phyloP scores from a whole-genome alignment of 2,888 invertebrate genomes.

The Leptothorax acervorum region DNA sequence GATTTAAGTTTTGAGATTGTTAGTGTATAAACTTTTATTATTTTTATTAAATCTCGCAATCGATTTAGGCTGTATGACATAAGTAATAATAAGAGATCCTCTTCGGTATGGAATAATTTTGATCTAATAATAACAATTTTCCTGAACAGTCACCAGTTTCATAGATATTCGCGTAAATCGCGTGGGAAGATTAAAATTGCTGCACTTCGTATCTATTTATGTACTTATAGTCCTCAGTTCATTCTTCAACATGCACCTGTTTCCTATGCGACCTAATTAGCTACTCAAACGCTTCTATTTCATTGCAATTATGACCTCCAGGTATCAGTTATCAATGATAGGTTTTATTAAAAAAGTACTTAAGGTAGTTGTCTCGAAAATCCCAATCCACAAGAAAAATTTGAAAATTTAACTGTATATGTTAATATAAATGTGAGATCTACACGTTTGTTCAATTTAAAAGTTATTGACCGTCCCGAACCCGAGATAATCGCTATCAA shows the following conservation, averaged over 20 bases:
- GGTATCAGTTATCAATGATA: neutral
- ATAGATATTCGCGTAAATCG: neutral
- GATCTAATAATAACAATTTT: neutral
- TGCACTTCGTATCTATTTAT: neutral
- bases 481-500: no score
- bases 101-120: neutral
- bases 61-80: neutral
- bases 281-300: neutral
- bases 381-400: no score
- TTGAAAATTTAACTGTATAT: no score
- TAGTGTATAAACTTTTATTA: neutral
- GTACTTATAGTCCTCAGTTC: constrained; percentile 13
- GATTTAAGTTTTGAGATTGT: no score
- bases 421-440: no score
- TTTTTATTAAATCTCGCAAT: constrained; percentile 4
- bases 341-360: constrained; percentile 20
- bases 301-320: neutral
- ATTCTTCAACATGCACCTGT: constrained; percentile 23
- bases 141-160: neutral
- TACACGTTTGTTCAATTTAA: no score
- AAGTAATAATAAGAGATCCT: neutral
- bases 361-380: neutral
- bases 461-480: no score
- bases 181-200: constrained; percentile 3
- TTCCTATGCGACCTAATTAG: constrained; percentile 11